phyloP scores from a whole-genome alignment of 1,140 invertebrate genomes.

The Drosophila bocki region DNA sequence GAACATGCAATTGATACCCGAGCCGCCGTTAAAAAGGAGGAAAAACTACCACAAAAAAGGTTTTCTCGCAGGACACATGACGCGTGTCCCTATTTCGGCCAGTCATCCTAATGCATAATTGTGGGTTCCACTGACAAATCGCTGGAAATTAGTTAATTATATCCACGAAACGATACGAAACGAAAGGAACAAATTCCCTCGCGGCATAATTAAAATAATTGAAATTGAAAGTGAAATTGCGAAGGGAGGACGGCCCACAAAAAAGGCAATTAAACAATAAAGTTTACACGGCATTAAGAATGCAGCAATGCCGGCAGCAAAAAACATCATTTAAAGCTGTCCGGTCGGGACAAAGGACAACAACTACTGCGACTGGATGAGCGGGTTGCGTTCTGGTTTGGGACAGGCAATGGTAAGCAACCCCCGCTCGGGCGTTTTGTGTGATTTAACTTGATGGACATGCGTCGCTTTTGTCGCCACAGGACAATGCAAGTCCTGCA shows the following conservation, averaged over 20 bases:
- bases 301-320: slow-evolving; percentile 45
- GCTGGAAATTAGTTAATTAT: slow-evolving; percentile 80
- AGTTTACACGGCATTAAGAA: slow-evolving; percentile 74
- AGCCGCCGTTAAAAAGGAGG: slow-evolving; percentile 6
- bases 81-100: slow-evolving; percentile 62
- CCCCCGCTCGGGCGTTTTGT: slow-evolving; percentile 46
- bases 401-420: slow-evolving; percentile 18
- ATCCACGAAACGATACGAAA: slow-evolving; percentile 38
- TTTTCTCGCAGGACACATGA: slow-evolving; percentile 52
- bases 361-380: slow-evolving; percentile 39
- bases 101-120: slow-evolving; percentile 67
- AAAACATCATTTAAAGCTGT: slow-evolving; percentile 52
- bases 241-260: slow-evolving; percentile 41
- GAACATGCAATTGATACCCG: slow-evolving; percentile 39
- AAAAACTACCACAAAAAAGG: slow-evolving; percentile 44
- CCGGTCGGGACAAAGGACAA: slow-evolving; percentile 18
- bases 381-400: slow-evolving; percentile 45
- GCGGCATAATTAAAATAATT: slow-evolving; percentile 78
- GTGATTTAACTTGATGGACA: slow-evolving; percentile 74
- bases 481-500: slow-evolving; percentile 74
- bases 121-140: slow-evolving; percentile 72
- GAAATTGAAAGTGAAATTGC: slow-evolving; percentile 65
- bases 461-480: slow-evolving; percentile 61
- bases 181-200: slow-evolving; percentile 21
- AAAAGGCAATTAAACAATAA: slow-evolving; percentile 81